phyloP scores from a whole-genome alignment of 2,113 vertebrate species.

The Crotalus helleri region DNA sequence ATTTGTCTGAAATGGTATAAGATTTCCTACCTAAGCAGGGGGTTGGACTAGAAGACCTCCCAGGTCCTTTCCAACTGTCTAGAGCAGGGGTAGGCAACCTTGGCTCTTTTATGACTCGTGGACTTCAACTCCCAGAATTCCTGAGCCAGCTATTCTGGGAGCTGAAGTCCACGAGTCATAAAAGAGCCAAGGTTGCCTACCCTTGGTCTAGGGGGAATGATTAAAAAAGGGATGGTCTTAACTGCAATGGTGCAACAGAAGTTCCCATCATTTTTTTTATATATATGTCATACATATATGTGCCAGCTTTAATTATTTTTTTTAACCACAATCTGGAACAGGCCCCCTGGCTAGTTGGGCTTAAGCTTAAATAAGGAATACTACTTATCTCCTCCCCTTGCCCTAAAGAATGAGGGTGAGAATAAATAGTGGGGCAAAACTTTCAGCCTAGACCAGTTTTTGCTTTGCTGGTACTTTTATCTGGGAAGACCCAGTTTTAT shows the following conservation, averaged over 20 bases:
- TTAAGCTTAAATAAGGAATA: background rate
- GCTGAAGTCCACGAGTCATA: no score
- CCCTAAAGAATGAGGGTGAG: background rate
- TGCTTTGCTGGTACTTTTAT: background rate
- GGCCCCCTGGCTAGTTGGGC: background rate
- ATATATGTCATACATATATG: background rate
- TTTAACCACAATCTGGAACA: background rate
- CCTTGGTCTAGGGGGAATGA: background rate
- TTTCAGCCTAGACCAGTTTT: background rate
- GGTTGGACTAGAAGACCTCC: background rate
- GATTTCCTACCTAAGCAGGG: no score
- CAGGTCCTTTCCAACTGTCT: background rate
- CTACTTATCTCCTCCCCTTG: background rate
- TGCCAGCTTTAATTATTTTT: background rate
- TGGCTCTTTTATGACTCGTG: no score
- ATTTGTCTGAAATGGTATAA: no score
- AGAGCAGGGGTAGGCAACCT: no score
- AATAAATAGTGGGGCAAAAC: background rate
- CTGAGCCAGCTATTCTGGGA: no score
- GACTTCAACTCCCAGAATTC: no score
- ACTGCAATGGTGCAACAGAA: background rate
- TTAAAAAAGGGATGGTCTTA: background rate
- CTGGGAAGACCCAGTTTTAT: background rate
- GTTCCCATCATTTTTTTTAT: background rate
- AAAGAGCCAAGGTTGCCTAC: no score